Evolutionary conservation across 2,113 vertebrate genomes (phyloP), one percentile per base, ranked within the genome.

Genomic region (Sprattus sprattus): DNA sequence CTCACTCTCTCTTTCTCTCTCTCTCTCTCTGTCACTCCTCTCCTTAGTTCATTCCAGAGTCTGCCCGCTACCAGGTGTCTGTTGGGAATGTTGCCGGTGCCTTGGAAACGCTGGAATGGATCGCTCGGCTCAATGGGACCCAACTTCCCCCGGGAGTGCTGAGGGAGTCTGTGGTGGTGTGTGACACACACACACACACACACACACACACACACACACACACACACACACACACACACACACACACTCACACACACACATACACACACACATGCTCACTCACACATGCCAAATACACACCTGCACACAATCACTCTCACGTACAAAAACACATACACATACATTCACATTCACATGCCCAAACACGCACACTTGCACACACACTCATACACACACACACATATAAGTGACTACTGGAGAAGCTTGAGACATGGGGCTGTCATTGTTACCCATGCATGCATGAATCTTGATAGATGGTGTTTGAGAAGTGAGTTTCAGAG

Each of bases 31-130:
- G 8, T 78, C 8, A 9, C n/a, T 50, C 15, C 75, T 82, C 44
- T 32, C n/a, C 2, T 84, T 90, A 99, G 98, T 97, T 97, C n/a
- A 97, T 99, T 84, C 98, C 98, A 0, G 98, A 99, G 89, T 99
- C 97, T 0, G 97, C 96, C 0, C 94, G 97, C 8, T 99, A 95
- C 91, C 94, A 97, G 0, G 91, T 98, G 67, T 98, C 98, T 2
- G 95, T 88, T 0, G 97, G 98, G 49, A 99, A 97, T 9, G 9
- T 89, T 0, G 67, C 85, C 0, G 96, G 93, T 0, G 98, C 97
- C 0, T 5, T 96, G 50, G 81, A 91, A 16, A 99, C 97, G 0
- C 94, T 99, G 86, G 80, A 91, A 45, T 75, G 85, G 78, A 98
- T 99, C 0, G 97, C 98, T 85, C 92, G 45, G 64, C 96, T 96